phyloP scores from a whole-genome alignment of 2,888 invertebrate genomes.

The Amphipyra berbera region DNA sequence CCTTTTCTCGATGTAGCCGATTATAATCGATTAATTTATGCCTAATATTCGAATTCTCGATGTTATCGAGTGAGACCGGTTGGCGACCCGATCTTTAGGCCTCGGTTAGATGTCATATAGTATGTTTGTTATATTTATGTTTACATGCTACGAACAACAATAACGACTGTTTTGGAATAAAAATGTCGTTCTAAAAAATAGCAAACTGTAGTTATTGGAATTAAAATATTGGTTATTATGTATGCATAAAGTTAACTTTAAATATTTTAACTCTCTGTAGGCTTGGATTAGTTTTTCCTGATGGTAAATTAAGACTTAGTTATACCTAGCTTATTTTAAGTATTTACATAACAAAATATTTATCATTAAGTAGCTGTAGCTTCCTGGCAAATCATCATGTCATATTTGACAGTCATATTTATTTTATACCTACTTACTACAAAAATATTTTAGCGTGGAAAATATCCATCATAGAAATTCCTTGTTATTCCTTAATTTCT shows the following conservation, averaged over 20 bases:
- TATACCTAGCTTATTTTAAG: too few relatives aligned
- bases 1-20: conserved; percentile 60
- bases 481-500: too few relatives aligned
- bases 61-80: conserved; percentile 73
- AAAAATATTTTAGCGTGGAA: too few relatives aligned
- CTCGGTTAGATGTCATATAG: conserved; percentile 45
- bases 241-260: neutral
- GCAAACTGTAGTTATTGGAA: conserved; percentile 17
- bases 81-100: conserved; percentile 43
- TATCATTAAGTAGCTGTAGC: too few relatives aligned
- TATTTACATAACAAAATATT: too few relatives aligned
- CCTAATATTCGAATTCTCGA: conserved; percentile 71
- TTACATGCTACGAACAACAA: conserved; percentile 44
- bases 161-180: conserved; percentile 47
- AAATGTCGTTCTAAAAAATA: conserved; percentile 46
- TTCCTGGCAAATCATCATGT: too few relatives aligned
- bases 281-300: too few relatives aligned
- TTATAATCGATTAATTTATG: conserved; percentile 84
- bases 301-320: too few relatives aligned
- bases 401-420: too few relatives aligned
- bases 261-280: neutral
- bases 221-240: neutral
- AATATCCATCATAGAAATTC: too few relatives aligned
- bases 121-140: conserved; percentile 51
- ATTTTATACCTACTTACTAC: too few relatives aligned